Base-by-base conservation (phyloP, 2,888 invertebrate genomes). In the Hypsopygia costalis region DNA sequence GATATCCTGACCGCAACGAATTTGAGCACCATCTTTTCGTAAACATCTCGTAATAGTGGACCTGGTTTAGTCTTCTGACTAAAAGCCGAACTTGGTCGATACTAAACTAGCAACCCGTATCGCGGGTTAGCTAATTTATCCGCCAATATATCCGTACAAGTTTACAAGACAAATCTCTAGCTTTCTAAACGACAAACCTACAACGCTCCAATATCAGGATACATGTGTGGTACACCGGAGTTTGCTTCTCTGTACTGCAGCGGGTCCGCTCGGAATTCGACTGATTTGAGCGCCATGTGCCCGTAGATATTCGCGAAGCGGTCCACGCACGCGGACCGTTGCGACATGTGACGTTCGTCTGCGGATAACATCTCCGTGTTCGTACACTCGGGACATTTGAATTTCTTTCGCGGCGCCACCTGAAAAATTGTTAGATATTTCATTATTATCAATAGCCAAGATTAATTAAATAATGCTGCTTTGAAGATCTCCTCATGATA, bases 261-360 rank as follows among this genome's bases (percentile, higher is more conserved):
- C 0, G 98, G 98, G 86, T 98, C 98, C 0, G 97, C 98, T 33
- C 98, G 88, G 81, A 97, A 98, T 81, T 98, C 98, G 0, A 98
- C 95, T 0, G 95, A 91, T 57, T 92, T 92, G 6, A 98, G 82
- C 0, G 98, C 97, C 96, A 98, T 97, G 29, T 91, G 91, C 0
- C 96, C 96, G 76, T 96, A 98, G 11, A 94, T 91, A 36, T 91
- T 87, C 0, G 95, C 91, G 75, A 96, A 94, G 0, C 87, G 76
- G 69, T 96, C 95, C 29, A 98, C 95, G 71, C 98, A 98, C 16
- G 95, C 94, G 0, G 98, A 97, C 3, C 98, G 90, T 69, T 96
- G 96, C 1, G 95, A 92, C 97, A 98, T 97, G 74, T 98, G 98
- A 21, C 94, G 93, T 22, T 95, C 91, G 81, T 97, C 97, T 0